Evolutionary conservation across 2,888 invertebrate species (phyloP).

Genomic region (Meloe dianella): DNA sequence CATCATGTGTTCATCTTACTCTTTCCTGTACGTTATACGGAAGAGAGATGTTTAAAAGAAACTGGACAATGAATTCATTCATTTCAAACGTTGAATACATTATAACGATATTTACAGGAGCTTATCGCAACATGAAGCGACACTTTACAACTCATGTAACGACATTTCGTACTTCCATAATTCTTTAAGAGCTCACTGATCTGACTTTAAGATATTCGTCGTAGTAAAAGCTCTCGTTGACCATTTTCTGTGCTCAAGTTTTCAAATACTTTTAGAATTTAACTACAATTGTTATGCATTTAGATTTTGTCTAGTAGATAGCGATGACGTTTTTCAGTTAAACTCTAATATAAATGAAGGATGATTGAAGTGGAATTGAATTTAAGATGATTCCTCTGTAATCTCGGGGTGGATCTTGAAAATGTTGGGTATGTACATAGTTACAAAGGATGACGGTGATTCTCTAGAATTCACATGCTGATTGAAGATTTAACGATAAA

Average conservation of each 20-base stretch:
- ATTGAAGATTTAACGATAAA: slow-evolving; percentile 43
- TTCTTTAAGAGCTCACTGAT: slow-evolving; percentile 19
- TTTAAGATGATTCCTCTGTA: slow-evolving; percentile 38
- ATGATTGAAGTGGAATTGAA: slow-evolving; percentile 39
- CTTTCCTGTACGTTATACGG: slow-evolving; percentile 7
- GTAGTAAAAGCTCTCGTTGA: background rate
- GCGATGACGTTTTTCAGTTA: slow-evolving; percentile 27
- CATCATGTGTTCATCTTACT: slow-evolving; percentile 22
- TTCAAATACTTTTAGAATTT: background rate
- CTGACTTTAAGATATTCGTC: background rate
- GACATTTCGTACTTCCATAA: slow-evolving; percentile 31
- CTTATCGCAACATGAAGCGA: slow-evolving; percentile 40
- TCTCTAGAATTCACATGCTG: slow-evolving; percentile 50
- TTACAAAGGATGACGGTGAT: slow-evolving; percentile 26
- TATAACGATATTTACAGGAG: slow-evolving; percentile 44
- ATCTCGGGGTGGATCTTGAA: slow-evolving; percentile 43
- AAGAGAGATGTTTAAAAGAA: slow-evolving; percentile 18
- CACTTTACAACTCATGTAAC: slow-evolving; percentile 35
- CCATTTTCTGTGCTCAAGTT: background rate
- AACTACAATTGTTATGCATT: too few species aligned
- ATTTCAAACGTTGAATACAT: slow-evolving; percentile 43
- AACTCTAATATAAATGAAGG: slow-evolving; percentile 36
- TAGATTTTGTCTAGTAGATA: too few species aligned
- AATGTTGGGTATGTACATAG: slow-evolving; percentile 20
- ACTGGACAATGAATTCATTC: slow-evolving; percentile 33